Evolutionary conservation across 2,797 vertebrate species (phyloP).

Genomic region (Myripristis murdjan): DNA sequence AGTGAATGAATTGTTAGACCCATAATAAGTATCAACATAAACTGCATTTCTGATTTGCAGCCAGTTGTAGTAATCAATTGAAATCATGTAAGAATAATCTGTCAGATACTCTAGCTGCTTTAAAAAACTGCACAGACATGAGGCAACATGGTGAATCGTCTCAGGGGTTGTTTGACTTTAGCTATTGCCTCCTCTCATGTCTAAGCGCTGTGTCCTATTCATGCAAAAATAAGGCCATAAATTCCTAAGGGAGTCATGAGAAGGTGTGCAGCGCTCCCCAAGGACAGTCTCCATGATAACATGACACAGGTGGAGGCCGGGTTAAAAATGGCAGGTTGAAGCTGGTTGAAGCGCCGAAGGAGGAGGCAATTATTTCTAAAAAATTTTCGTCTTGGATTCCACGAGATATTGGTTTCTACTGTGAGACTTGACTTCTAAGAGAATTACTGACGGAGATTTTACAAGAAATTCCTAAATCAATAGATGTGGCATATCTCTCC

Average conservation of each 20-base stretch:
- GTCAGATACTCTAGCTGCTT: slow-evolving; percentile 31
- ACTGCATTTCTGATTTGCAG: slow-evolving; percentile 31
- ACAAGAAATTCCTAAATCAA: slow-evolving; percentile 27
- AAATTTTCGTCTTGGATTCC: slow-evolving; percentile 6
- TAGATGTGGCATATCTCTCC: slow-evolving; percentile 2
- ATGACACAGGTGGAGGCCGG: slow-evolving; percentile 24
- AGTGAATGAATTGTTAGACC: too few species aligned
- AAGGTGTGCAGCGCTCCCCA: slow-evolving; percentile 36
- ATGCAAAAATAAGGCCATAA: slow-evolving; percentile 58
- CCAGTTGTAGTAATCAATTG: slow-evolving; percentile 38
- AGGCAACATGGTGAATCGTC: slow-evolving; percentile 6
- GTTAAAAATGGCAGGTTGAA: slow-evolving; percentile 20
- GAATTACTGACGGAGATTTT: neutral
- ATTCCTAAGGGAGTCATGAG: slow-evolving; percentile 38
- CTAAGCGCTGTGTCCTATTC: slow-evolving; percentile 45
- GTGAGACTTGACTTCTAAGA: slow-evolving; percentile 10
- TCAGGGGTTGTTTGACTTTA: slow-evolving; percentile 34
- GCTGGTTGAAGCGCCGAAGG: slow-evolving; percentile 22
- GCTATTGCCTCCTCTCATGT: slow-evolving; percentile 52
- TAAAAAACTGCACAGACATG: slow-evolving; percentile 17
- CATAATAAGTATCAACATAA: slow-evolving; percentile 42
- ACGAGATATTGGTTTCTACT: neutral
- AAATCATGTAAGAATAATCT: slow-evolving; percentile 2
- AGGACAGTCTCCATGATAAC: slow-evolving; percentile 52
- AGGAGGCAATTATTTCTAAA: neutral